Base-by-base conservation (phyloP, 1,140 invertebrate species). In the Zaprionus davidi region DNA sequence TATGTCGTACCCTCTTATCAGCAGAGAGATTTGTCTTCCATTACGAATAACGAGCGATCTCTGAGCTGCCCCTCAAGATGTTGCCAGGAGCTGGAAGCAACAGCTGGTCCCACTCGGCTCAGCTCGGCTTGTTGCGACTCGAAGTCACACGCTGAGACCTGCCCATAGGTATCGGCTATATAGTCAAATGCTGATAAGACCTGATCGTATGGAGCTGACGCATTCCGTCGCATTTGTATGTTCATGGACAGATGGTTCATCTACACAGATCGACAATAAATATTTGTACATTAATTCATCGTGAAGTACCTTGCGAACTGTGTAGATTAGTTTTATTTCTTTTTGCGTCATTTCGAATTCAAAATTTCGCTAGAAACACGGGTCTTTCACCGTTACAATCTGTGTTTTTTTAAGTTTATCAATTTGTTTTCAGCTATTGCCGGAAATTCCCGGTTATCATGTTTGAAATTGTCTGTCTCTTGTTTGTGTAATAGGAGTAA, bases 61-160 rank as follows among this genome's bases (percentile, higher is more conserved):
- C 46, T 49, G 46, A 49, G 46, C 46, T 13, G 20, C 46, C 17
- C 20, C 38, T 15, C 46, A 24, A 20, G 46, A 51, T 51, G 46
- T 51, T 51, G 46, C 46, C 46, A 51, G 46, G 46, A 51, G 46
- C 46, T 41, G 38, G 46, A 41, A 17, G 46, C 46, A 49, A 49
- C 46, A 49, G 17, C 46, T 49, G 46, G n/a, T 22, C 46, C 17
- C n/a, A 20, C 6, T 49, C 46, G 17, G 46, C 15, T 41, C n/a
- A n/a, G 17, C 46, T 49, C 46, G 46, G 7, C 38, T 41, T 41
- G 31, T 3, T 17, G 6, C n/a, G n/a, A 46, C 41, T 46, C 38
- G 46, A 7, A 51, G 46, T 20, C 46, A 51, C 46, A 51, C 46
- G 46, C 46, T n/a, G n/a, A 9, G 41, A 41, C 38, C 15, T n/a